phyloP scores from a whole-genome alignment of 2,888 invertebrate species.

The Marasmarcha lunaedactyla region DNA sequence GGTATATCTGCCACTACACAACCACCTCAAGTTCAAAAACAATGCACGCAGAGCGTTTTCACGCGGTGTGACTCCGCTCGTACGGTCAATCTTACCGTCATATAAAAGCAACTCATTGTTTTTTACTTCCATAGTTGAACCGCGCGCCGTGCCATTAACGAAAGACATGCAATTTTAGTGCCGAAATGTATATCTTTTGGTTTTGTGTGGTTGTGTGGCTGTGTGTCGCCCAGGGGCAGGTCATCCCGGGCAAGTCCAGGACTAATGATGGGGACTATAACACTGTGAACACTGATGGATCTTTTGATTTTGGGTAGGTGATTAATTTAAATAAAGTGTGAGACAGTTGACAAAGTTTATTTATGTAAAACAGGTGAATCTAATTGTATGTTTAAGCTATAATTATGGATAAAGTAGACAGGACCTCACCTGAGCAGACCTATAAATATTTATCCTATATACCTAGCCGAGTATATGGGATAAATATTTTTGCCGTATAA shows the following conservation, averaged over 20 bases:
- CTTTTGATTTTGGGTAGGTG: constrained; percentile 77
- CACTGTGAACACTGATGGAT: constrained; percentile 77
- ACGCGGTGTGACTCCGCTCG: constrained; percentile 45
- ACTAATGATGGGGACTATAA: constrained; percentile 73
- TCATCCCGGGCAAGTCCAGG: constrained; percentile 54
- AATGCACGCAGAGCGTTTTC: constrained; percentile 66
- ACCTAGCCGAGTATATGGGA: too few species aligned
- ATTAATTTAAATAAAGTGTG: too few species aligned
- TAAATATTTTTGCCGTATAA: too few species aligned
- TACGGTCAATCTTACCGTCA: constrained; percentile 54
- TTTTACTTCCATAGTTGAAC: constrained; percentile 51
- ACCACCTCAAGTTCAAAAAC: constrained; percentile 42
- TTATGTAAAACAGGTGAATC: too few species aligned
- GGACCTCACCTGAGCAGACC: too few species aligned
- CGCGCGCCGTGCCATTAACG: constrained; percentile 27
- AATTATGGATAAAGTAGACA: too few species aligned
- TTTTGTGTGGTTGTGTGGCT: constrained; percentile 43
- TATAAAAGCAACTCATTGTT: constrained; percentile 57
- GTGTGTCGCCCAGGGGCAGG: constrained; percentile 53
- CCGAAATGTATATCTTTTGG: constrained; percentile 10
- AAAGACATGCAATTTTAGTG: constrained; percentile 19
- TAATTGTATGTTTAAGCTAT: too few species aligned
- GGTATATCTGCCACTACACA: constrained; percentile 15
- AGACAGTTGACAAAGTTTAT: not conserved
- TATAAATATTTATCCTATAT: too few species aligned